Percentiles rank a stretch among this genome's conserved stretches.
phyloP scores from a whole-genome alignment of 2,113 vertebrate genomes.

The Ariopsis seemanni region DNA sequence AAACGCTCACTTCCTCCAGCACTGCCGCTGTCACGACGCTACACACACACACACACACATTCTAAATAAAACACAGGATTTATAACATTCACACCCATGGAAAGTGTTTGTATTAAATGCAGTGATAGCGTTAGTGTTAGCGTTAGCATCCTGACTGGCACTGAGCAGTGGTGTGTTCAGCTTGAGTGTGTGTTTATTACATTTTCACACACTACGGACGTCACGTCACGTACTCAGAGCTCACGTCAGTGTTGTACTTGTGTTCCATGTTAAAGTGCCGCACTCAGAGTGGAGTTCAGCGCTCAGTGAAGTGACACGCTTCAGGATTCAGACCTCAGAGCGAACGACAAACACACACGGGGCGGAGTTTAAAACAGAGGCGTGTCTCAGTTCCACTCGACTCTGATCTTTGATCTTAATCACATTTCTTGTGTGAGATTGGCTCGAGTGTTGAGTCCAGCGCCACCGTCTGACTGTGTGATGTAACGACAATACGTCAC shows the following conservation, averaged over 20 bases:
- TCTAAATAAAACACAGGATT: background rate
- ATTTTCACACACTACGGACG: background rate
- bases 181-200: background rate
- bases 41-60: conserved; percentile 17
- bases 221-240: background rate
- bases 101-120: background rate
- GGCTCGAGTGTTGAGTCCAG: too few species aligned
- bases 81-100: background rate
- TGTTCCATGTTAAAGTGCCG: too few species aligned
- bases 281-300: background rate
- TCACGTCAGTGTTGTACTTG: background rate
- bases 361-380: background rate
- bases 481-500: too few species aligned
- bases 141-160: background rate
- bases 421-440: background rate
- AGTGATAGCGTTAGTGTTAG: background rate
- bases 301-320: too few species aligned
- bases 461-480: too few species aligned
- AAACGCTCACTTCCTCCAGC: conserved; percentile 8
- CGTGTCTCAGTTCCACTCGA: background rate
- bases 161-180: background rate
- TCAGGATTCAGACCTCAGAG: too few species aligned
- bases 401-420: background rate
- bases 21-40: background rate
- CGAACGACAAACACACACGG: too few species aligned